Evolutionary conservation across 2,888 invertebrate species (phyloP).

Genomic region (Philaethria dido): DNA sequence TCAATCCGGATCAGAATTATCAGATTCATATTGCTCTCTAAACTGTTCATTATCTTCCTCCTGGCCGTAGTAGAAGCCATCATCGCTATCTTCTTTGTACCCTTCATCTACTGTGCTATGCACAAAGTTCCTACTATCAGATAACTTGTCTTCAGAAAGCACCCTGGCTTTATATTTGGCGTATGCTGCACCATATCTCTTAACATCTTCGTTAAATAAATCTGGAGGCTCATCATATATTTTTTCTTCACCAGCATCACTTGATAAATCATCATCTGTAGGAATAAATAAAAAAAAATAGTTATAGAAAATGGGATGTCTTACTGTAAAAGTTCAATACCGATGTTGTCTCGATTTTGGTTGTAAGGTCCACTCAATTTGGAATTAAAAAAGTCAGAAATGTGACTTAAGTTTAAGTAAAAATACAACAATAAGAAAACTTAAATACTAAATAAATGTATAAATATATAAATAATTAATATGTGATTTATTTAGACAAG

Average conservation of each 20-base stretch:
- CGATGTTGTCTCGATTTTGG: too few species aligned
- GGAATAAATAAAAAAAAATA: too few species aligned
- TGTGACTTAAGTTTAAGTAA: too few species aligned
- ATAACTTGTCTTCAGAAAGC: conserved; percentile 53
- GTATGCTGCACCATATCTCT: conserved; percentile 86
- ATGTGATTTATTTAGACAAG: too few species aligned
- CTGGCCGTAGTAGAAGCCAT: conserved; percentile 76
- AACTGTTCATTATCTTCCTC: conserved; percentile 69
- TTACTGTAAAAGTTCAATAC: too few species aligned
- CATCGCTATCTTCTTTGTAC: conserved; percentile 70
- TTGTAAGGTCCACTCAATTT: too few species aligned
- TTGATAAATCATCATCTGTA: conserved; percentile 75
- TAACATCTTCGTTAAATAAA: conserved; percentile 78
- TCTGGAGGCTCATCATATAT: conserved; percentile 67
- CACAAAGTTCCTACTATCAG: conserved; percentile 54
- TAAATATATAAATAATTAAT: too few species aligned
- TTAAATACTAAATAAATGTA: too few species aligned
- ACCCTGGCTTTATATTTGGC: conserved; percentile 86
- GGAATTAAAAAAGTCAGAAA: too few species aligned
- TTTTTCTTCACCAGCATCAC: conserved; percentile 74
- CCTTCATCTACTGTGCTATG: conserved; percentile 61
- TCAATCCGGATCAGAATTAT: conserved; percentile 60
- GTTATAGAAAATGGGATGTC: too few species aligned
- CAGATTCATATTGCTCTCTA: conserved; percentile 61
- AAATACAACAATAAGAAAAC: too few species aligned